Evolutionary conservation across 2,797 vertebrate species (phyloP).

Genomic region (Propithecus deckenii): DNA sequence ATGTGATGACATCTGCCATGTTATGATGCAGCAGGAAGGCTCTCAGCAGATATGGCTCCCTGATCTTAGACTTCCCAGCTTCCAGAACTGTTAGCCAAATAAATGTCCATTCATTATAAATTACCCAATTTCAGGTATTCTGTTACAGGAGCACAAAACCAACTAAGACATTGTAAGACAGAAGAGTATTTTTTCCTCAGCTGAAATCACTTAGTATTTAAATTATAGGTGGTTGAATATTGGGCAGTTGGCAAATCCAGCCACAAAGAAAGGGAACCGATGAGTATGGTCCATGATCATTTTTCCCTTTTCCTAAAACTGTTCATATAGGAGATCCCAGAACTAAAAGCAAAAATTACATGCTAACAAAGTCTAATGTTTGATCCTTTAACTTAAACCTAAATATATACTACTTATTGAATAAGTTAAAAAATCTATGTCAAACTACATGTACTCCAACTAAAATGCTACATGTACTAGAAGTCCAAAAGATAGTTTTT

Average conservation of each 20-base stretch:
- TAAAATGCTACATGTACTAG: neutral
- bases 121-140: neutral
- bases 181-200: conserved; percentile 5
- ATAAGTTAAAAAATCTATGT: neutral
- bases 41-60: neutral
- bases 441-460: neutral
- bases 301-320: conserved; percentile 33
- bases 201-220: neutral
- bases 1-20: neutral
- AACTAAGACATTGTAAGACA: neutral
- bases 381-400: neutral
- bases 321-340: neutral
- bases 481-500: neutral
- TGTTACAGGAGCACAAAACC: neutral
- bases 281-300: neutral
- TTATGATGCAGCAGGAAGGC: neutral
- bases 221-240: neutral
- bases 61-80: neutral
- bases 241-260: neutral
- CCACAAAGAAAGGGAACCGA: neutral
- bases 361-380: neutral
- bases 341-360: neutral
- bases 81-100: neutral
- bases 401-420: conserved; percentile 1
- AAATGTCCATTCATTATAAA: neutral